These are phyloP conservation scores for Drosophila triauraria DNA, from an alignment of 1,140 invertebrate species.

Conservation along the genomic window DNA sequence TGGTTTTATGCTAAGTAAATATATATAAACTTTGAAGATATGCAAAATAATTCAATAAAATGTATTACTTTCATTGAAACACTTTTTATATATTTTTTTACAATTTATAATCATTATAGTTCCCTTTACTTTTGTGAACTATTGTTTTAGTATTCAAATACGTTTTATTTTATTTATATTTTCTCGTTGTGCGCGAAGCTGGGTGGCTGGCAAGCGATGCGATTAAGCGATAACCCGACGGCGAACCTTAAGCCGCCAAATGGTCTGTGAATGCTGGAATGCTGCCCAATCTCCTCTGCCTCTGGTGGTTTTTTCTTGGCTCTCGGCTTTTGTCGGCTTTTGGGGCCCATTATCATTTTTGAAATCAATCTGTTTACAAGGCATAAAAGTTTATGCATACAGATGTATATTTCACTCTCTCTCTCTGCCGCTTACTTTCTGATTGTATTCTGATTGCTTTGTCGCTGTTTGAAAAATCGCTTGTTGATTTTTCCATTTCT, in stretches of 20 bases:
- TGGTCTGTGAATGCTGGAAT: constrained; percentile 81
- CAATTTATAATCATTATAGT: too few species aligned
- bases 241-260: constrained; percentile 81
- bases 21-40: too few species aligned
- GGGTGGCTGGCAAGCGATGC: constrained; percentile 67
- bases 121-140: too few species aligned
- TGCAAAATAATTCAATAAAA: too few species aligned
- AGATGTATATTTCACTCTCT: constrained; percentile 44
- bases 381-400: constrained; percentile 47
- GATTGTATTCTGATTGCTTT: constrained; percentile 44
- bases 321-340: constrained; percentile 72
- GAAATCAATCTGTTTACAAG: constrained; percentile 83
- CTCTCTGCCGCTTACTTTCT: constrained; percentile 19
- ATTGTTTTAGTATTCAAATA: too few species aligned
- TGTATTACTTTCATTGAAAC: too few species aligned
- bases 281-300: constrained; percentile 18
- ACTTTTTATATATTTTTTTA: too few species aligned
- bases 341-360: constrained; percentile 75
- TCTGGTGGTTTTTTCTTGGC: constrained; percentile 39
- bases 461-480: constrained; percentile 64
- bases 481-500: constrained; percentile 77
- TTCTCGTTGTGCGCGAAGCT: constrained; percentile 17
- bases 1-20: too few species aligned
- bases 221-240: constrained; percentile 81
- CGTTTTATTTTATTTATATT: not conserved